phyloP scores from a whole-genome alignment of 2,113 vertebrate genomes.

The Muntiacus reevesi region DNA sequence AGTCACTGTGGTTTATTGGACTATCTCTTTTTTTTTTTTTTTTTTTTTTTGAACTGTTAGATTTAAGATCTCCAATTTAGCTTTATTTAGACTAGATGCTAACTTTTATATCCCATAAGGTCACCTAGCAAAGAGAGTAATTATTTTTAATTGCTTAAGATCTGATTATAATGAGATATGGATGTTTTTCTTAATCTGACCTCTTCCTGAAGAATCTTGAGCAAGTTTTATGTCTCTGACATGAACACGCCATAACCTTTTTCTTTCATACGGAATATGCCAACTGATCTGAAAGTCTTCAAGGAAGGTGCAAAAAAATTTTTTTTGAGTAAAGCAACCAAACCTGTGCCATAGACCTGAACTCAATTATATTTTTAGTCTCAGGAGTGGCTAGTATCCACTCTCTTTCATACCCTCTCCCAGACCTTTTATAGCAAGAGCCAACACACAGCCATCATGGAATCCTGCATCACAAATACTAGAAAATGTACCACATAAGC shows the following conservation, averaged over 20 bases:
- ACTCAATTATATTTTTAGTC: conserved; percentile 17
- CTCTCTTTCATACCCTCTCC: neutral
- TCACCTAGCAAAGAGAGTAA: conserved; percentile 45
- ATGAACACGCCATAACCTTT: neutral
- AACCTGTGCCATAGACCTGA: neutral
- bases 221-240: conserved; percentile 12
- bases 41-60: neutral
- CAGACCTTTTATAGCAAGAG: neutral
- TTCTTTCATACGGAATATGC: conserved; percentile 6
- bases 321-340: neutral
- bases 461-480: neutral
- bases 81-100: conserved; percentile 63
- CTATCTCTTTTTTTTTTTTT: conserved; percentile 31
- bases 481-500: neutral
- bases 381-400: neutral
- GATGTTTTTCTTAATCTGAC: conserved; percentile 61
- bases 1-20: neutral
- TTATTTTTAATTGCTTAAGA: conserved; percentile 74
- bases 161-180: conserved; percentile 55
- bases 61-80: conserved; percentile 41
- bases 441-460: neutral
- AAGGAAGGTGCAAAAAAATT: neutral
- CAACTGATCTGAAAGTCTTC: conserved; percentile 21
- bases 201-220: neutral
- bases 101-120: conserved; percentile 56